Percentiles rank a stretch among this genome's conserved stretches.
Evolutionary conservation across 2,113 vertebrate species (phyloP).

Genomic region (Syrmaticus mikado): DNA sequence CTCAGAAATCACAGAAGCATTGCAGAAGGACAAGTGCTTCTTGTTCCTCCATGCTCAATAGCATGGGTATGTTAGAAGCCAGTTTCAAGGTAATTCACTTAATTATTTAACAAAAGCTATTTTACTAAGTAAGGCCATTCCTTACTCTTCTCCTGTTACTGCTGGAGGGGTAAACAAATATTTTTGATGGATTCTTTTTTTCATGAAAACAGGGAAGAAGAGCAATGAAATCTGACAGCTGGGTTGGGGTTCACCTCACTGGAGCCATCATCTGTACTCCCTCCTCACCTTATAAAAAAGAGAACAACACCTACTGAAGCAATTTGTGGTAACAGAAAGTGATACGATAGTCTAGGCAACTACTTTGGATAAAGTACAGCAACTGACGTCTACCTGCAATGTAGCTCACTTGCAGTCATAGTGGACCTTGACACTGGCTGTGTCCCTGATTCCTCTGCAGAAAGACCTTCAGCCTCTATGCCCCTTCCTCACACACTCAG

Average conservation of each 20-base stretch:
- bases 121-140: background rate
- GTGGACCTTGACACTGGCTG: background rate
- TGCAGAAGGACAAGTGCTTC: background rate
- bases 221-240: background rate
- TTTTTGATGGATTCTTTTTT: background rate
- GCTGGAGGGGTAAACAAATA: background rate
- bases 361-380: background rate
- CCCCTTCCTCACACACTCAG: background rate
- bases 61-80: background rate
- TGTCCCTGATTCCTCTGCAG: background rate
- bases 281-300: background rate
- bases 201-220: background rate
- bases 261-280: background rate
- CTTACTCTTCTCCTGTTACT: background rate
- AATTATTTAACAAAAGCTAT: background rate
- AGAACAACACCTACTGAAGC: background rate
- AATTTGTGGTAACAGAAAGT: background rate
- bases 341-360: background rate
- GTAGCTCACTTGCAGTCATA: rapidly evolving
- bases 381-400: background rate
- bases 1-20: background rate
- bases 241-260: background rate
- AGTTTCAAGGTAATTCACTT: background rate
- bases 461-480: rapidly evolving
- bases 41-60: rapidly evolving